Evolutionary conservation across 2,113 vertebrate genomes (phyloP).

Genomic region (Calidris pygmaea): DNA sequence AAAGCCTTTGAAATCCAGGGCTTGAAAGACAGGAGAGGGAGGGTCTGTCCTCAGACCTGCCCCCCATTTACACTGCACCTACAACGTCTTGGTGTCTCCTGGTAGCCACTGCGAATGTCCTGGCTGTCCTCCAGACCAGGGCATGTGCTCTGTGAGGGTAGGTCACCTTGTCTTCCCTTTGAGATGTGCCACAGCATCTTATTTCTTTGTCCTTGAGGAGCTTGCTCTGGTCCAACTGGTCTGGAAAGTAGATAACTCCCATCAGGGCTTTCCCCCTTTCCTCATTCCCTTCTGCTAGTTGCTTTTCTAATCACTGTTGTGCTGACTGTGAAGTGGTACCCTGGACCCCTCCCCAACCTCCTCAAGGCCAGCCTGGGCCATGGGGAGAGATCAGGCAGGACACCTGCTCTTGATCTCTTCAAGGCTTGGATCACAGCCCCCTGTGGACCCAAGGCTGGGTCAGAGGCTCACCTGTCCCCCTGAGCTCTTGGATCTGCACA

Average conservation of each 20-base stretch:
- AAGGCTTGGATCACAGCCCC: neutral
- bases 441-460: neutral
- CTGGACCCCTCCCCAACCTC: neutral
- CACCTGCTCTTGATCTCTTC: neutral
- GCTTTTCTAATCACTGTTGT: neutral
- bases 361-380: neutral
- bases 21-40: neutral
- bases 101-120: neutral
- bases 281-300: neutral
- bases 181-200: neutral
- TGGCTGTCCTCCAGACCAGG: neutral
- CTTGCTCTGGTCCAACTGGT: neutral
- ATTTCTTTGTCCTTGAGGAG: neutral
- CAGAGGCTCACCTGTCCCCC: neutral
- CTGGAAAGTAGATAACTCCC: neutral
- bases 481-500: neutral
- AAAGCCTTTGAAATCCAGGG: neutral
- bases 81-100: neutral
- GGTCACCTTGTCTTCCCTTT: neutral
- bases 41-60: neutral
- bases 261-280: neutral
- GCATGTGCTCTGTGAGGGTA: neutral
- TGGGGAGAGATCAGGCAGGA: neutral
- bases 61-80: neutral
- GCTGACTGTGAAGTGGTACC: neutral